Conservation (phyloP, 2,888 invertebrate species). For the Nephrotoma flavescens region DNA sequence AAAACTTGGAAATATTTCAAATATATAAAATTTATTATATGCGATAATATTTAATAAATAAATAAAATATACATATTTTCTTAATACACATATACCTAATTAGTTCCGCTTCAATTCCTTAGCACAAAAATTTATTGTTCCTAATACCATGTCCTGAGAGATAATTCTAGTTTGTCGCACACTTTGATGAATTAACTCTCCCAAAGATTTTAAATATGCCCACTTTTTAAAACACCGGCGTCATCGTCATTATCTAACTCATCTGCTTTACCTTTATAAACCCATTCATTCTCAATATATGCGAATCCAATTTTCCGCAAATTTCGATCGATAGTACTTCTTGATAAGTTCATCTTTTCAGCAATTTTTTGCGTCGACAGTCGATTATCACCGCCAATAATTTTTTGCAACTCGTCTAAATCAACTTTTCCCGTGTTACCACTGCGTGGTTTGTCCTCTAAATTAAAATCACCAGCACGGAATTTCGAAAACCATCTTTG, state of each 20-base stretch:
- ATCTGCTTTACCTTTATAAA: background rate
- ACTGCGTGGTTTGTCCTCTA: background rate
- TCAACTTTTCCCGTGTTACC: background rate
- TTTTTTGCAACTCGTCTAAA: background rate
- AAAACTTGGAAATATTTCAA: too few relatives aligned
- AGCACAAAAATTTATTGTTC: background rate
- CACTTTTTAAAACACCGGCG: background rate
- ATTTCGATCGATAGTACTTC: background rate
- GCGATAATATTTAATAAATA: background rate
- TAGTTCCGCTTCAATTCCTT: background rate
- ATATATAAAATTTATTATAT: background rate
- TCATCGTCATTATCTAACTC: background rate
- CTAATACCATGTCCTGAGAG: background rate
- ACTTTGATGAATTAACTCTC: background rate
- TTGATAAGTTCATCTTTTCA: background rate
- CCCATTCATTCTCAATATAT: background rate
- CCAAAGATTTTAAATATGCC: background rate
- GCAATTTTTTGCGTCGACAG: background rate
- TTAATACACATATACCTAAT: background rate
- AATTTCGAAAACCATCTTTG: constrained; percentile 17
- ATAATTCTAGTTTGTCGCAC: background rate
- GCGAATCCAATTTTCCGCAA: background rate
- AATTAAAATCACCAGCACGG: constrained; percentile 15
- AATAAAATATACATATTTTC: background rate
- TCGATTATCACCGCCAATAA: background rate